phyloP scores from a whole-genome alignment of 2,797 vertebrate genomes.

The Paratrypauchen microcephalus region DNA sequence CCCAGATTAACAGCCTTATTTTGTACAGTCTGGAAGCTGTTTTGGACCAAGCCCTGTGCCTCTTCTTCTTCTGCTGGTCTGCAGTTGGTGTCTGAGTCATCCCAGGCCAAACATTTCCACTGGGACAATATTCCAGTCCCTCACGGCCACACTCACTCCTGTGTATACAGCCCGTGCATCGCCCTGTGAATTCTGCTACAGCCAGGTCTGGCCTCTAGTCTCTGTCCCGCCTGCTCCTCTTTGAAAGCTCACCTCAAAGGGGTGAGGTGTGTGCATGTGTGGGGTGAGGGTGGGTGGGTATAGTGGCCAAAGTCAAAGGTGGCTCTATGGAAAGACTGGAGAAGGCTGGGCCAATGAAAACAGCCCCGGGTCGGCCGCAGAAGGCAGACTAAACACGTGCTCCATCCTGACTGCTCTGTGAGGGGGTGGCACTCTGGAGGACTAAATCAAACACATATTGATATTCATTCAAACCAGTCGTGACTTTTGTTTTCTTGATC shows the following conservation, averaged over 20 bases:
- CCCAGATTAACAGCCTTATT: constrained; percentile 63
- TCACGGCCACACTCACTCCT: constrained; percentile 58
- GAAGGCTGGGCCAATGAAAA: constrained; percentile 73
- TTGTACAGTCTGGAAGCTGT: constrained; percentile 75
- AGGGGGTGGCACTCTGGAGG: constrained; percentile 33
- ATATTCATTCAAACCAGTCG: constrained; percentile 2
- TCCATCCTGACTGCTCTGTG: constrained; percentile 60
- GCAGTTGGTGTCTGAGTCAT: constrained; percentile 72
- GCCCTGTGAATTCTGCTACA: constrained; percentile 60
- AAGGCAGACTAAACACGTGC: constrained; percentile 79
- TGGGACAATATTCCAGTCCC: constrained; percentile 69
- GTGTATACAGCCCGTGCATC: constrained; percentile 59
- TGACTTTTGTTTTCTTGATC: constrained; percentile 9
- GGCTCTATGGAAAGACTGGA: constrained; percentile 58
- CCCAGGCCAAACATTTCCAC: constrained; percentile 70
- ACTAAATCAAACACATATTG: constrained; percentile 4
- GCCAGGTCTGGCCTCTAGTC: constrained; percentile 23
- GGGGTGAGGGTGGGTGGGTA: constrained; percentile 35
- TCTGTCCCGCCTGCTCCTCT: constrained; percentile 30
- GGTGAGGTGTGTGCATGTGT: constrained; percentile 36
- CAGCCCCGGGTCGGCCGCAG: constrained; percentile 53
- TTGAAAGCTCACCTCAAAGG: constrained; percentile 58
- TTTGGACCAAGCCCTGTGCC: constrained; percentile 60
- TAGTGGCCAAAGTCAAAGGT: constrained; percentile 57
- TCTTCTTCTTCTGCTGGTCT: constrained; percentile 47